Base-by-base conservation (phyloP, 2,888 invertebrate genomes). In the Heliconius charithonia region DNA sequence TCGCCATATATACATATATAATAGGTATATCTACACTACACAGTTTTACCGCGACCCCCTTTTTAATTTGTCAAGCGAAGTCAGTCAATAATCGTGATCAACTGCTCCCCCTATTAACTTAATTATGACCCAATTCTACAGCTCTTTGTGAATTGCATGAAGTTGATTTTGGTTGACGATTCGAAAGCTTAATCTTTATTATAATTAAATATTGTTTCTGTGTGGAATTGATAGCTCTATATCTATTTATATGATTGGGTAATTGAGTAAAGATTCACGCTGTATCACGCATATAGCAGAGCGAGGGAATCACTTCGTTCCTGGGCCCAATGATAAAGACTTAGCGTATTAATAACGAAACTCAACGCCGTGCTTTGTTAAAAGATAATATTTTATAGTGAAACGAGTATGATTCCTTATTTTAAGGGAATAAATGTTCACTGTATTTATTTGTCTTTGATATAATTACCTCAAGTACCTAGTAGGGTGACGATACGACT, bases 1-100 rank as follows among this genome's bases (percentile, higher is more conserved):
- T 74, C 29, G 3, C 16, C 27, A 45, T n/a, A 63, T 51, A 51
- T 41, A 65, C 1, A 63, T 59, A 59, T n/a, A 45, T 16, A 45
- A 45, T n/a, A 27, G 12, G 2, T 63, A 63, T 63, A 63, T 77
- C 41, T 41, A 29, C 32, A 74, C 62, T 45, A 62, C 32, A 72
- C 56, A 72, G 63, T 29, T 12, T 74, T 12, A 65, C 74, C 41
- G 13, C 74, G 62, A 65, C 82, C 90, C 92, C 91, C 90, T 89
- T 92, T 93, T 93, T 93, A 93, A 93, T 93, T 92, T 91, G 88
- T 93, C 93, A 93, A 90, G 88, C 90, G 85, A 88, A 89, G 88
- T 88, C 87, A 85, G 85, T 82, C 84, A 84, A n/a, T n/a, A n/a
- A n/a, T 85, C 81, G 82, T 86, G 86, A 88, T 89, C 87, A 86